Percentiles rank a stretch among this genome's conserved stretches.
phyloP scores from a whole-genome alignment of 1,140 invertebrate genomes.

The Metaphire vulgaris region DNA sequence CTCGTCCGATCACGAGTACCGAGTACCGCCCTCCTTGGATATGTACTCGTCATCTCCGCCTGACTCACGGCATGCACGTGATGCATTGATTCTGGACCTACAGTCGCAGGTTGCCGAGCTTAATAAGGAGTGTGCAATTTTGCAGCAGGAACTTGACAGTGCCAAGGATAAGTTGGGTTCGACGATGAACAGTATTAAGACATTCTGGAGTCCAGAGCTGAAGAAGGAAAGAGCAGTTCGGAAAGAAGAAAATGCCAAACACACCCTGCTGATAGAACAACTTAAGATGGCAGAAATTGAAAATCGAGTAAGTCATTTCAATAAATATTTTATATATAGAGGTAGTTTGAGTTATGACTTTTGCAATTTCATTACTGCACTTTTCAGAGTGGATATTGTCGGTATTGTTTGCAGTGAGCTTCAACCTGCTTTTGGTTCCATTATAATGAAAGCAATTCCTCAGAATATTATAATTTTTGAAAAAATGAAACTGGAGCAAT shows the following conservation, averaged over 20 bases:
- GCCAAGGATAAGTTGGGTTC: constrained; percentile 97
- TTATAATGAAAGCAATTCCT: too few species aligned
- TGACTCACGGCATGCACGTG: constrained; percentile 30
- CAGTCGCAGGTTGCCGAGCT: constrained; percentile 91
- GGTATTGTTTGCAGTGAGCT: too few species aligned
- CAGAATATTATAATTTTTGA: too few species aligned
- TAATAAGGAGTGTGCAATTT: constrained; percentile 87
- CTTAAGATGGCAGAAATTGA: constrained; percentile 91
- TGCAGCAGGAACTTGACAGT: constrained; percentile 91
- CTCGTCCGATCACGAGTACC: constrained; percentile 22
- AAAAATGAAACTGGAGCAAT: too few species aligned
- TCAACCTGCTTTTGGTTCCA: too few species aligned
- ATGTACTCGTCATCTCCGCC: constrained; percentile 10
- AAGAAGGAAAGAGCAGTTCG: constrained; percentile 93
- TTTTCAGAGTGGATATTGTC: too few species aligned
- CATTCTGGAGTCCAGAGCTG: constrained; percentile 98
- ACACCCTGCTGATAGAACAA: constrained; percentile 92
- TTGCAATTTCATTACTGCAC: too few species aligned
- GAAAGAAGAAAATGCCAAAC: constrained; percentile 96
- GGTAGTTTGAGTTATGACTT: too few species aligned
- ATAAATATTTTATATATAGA: too few species aligned
- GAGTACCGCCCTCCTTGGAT: neutral
- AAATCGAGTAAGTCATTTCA: constrained; percentile 76
- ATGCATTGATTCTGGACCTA: constrained; percentile 68
- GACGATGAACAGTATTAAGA: constrained; percentile 99